Base-by-base conservation (phyloP, 2,113 vertebrate genomes). In the Muntiacus muntjak region DNA sequence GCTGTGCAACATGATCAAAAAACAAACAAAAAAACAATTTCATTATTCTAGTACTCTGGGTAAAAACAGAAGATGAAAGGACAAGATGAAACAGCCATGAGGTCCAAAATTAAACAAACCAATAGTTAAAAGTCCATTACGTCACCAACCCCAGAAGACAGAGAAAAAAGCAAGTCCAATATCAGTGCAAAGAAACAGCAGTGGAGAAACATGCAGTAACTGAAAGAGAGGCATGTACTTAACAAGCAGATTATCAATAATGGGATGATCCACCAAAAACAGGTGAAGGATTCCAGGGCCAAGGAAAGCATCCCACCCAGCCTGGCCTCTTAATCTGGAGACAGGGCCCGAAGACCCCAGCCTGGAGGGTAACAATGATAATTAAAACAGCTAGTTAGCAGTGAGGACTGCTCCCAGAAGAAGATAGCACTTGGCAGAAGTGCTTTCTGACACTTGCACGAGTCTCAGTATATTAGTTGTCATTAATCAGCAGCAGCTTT, bases 381-480 rank as follows among this genome's bases (percentile, higher is more conserved):
- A 96, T 21, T 94, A 95, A 54, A 97, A 92, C 54, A 94, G 76
- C 82, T 81, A 74, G n/a, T 58, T 94, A 82, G 76, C 43, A 50
- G 40, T 54, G 10, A 85, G 50, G 13, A 23, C 54, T 26, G 33
- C 88, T 88, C 43, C 50, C 52, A 45, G 62, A 43, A 64, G 83
- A 90, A 83, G 57, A 57, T 10, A 43, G 30, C 36, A 43, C 81
- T 96, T 93, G 91, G 47, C 89, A 92, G 64, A 85, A 58, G 36
- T 60, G 64, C 12, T 94, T 93, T 78, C 91, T 96, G 95, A 95
- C 88, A 97, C 87, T 95, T 83, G 47, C 40, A 23, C 85, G 45
- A 93, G 88, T 94, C 88, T 82, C 81, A 79, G 47, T 45, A 26
- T 82, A 60, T 97, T 95, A 33, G 47, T 17, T 33, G 52, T 33